A percentile compares a stretch with the other conserved stretches of the same genome.
These are phyloP conservation scores for Sinocyclocheilus anophthalmus DNA, from an alignment of 2,113 vertebrate species.

Conservation along the genomic window DNA sequence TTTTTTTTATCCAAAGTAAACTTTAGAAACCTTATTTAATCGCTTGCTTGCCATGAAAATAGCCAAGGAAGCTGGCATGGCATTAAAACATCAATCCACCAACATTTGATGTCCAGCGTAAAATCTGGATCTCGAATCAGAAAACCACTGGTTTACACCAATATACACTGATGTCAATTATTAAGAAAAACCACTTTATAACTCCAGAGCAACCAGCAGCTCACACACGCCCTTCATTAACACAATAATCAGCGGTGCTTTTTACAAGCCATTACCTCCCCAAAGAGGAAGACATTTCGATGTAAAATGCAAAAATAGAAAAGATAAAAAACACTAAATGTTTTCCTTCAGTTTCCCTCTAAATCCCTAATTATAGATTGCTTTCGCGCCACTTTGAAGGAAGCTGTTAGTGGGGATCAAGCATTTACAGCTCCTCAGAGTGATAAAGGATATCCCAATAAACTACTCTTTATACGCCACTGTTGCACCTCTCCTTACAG, in stretches of 20 bases:
- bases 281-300: constrained; percentile 63
- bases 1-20: no score
- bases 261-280: constrained; percentile 50
- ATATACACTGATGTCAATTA: neutral
- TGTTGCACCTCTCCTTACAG: constrained; percentile 70
- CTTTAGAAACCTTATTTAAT: no score
- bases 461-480: constrained; percentile 53
- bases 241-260: constrained; percentile 55
- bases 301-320: constrained; percentile 72
- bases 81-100: no score
- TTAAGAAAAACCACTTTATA: neutral
- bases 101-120: neutral
- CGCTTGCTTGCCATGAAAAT: no score
- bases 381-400: constrained; percentile 72
- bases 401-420: constrained; percentile 73
- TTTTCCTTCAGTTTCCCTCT: constrained; percentile 56
- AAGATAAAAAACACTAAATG: constrained; percentile 68
- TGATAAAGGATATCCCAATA: constrained; percentile 53
- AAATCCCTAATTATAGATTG: constrained; percentile 80
- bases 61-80: no score
- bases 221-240: constrained; percentile 44
- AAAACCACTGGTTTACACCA: neutral
- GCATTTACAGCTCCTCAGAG: constrained; percentile 67
- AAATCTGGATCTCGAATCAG: neutral
- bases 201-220: neutral